Percentiles rank a stretch among this genome's conserved stretches.
Evolutionary conservation across 2,113 vertebrate genomes (phyloP).

Genomic region (Barnardius zonarius): DNA sequence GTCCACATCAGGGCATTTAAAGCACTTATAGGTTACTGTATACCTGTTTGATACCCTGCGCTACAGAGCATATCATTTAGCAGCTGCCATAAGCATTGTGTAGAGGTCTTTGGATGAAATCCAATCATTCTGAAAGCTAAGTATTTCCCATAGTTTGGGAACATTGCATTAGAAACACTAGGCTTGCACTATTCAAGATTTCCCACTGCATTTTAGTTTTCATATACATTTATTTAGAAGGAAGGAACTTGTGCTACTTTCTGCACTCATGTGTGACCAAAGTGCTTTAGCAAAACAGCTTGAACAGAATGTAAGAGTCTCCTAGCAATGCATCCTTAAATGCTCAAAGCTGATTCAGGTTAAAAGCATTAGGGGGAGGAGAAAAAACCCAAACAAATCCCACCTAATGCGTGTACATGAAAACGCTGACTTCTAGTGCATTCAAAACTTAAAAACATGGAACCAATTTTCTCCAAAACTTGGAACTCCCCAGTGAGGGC

Average conservation of each 20-base stretch:
- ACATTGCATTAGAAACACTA: neutral
- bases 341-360: constrained; percentile 41
- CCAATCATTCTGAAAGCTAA: neutral
- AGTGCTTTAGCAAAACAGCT: constrained; percentile 32
- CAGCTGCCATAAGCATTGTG: neutral
- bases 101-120: neutral
- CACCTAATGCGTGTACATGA: neutral
- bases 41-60: neutral
- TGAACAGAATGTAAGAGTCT: neutral
- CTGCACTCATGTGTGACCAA: constrained; percentile 30
- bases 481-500: constrained; percentile 54
- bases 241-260: neutral
- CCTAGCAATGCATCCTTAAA: constrained; percentile 32
- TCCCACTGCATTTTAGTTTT: neutral
- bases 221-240: neutral
- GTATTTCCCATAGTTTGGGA: neutral
- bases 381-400: neutral
- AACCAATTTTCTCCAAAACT: constrained; percentile 54
- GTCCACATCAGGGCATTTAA: accelerated
- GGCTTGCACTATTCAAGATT: constrained; percentile 34
- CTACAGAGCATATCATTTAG: neutral
- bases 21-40: neutral
- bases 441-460: constrained; percentile 40
- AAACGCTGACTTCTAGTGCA: constrained; percentile 24
- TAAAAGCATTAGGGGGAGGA: constrained; percentile 45